These are phyloP conservation scores for Adelognathus sp. DNA, from an alignment of 2,888 invertebrate species.

Conservation along the genomic window DNA sequence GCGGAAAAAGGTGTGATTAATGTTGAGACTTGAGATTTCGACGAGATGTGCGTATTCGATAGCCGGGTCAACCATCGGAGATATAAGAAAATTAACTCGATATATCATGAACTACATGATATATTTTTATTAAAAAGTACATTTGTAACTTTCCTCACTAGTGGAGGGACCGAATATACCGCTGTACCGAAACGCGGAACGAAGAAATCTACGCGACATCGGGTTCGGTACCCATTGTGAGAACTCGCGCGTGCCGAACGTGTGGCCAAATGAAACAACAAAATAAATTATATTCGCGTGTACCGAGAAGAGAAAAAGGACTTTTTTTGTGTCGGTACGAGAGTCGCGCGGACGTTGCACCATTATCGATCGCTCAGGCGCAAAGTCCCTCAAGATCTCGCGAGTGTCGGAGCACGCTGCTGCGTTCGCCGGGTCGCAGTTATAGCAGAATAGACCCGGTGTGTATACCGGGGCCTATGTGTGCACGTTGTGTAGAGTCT, in stretches of 20 bases:
- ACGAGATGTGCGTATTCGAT: no score
- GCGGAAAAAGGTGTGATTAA: background rate
- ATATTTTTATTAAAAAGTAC: no score
- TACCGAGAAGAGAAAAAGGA: background rate
- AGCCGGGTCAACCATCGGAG: no score
- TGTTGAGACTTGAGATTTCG: background rate
- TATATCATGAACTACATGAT: no score
- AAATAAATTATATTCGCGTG: background rate
- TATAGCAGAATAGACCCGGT: background rate
- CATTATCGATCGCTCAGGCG: slow-evolving; percentile 67
- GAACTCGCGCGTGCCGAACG: background rate
- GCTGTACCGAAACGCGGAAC: background rate
- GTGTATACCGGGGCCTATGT: background rate
- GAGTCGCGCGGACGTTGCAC: slow-evolving; percentile 67
- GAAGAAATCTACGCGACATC: no score
- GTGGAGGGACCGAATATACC: background rate
- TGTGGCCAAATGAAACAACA: background rate
- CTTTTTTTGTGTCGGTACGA: slow-evolving; percentile 58
- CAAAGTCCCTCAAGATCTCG: slow-evolving; percentile 64
- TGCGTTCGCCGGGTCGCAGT: slow-evolving; percentile 35
- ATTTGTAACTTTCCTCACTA: no score
- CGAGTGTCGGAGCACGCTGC: slow-evolving; percentile 42
- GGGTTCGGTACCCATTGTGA: background rate
- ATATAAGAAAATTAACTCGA: no score
- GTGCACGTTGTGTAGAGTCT: slow-evolving; percentile 24